A percentile compares a stretch with the other conserved stretches of the same genome.
phyloP scores from a whole-genome alignment of 2,797 vertebrate species.

The Danio choprae region DNA sequence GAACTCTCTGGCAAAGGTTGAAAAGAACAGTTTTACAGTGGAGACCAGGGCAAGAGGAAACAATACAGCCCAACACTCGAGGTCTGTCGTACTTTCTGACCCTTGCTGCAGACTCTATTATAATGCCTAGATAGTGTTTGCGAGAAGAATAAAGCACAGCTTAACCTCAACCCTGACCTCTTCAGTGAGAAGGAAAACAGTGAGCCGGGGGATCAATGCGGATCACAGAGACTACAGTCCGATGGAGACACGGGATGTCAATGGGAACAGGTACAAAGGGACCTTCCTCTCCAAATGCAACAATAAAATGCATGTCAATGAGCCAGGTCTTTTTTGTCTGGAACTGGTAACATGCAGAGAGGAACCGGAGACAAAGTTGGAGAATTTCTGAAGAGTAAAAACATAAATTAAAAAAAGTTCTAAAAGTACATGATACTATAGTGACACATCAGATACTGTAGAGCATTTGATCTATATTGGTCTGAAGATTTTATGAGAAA shows the following conservation, averaged over 20 bases:
- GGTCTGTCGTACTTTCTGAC: conserved; percentile 19
- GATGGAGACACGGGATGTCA: conserved; percentile 27
- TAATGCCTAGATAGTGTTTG: conserved; percentile 18
- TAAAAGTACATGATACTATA: too few species aligned
- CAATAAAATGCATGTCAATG: not conserved
- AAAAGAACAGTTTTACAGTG: conserved; percentile 16
- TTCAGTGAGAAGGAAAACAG: conserved; percentile 34
- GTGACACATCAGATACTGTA: too few species aligned
- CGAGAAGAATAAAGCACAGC: conserved; percentile 32
- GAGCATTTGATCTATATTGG: too few species aligned
- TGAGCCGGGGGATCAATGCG: conserved; percentile 42
- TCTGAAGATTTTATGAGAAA: too few species aligned
- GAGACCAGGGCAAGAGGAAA: not conserved
- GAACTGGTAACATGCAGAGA: not conserved
- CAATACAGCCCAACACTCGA: not conserved
- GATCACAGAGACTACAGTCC: conserved; percentile 48
- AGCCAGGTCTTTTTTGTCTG: not conserved
- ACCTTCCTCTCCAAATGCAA: not conserved
- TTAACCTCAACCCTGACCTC: conserved; percentile 44
- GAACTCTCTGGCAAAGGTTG: conserved; percentile 5
- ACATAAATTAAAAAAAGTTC: too few species aligned
- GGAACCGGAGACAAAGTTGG: not conserved
- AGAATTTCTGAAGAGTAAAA: too few species aligned
- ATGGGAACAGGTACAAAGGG: conserved; percentile 14
- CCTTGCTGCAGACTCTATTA: conserved; percentile 22